These are phyloP conservation scores for Trogon melanurus DNA, from an alignment of 2,113 vertebrate genomes.

Conservation along the genomic window DNA sequence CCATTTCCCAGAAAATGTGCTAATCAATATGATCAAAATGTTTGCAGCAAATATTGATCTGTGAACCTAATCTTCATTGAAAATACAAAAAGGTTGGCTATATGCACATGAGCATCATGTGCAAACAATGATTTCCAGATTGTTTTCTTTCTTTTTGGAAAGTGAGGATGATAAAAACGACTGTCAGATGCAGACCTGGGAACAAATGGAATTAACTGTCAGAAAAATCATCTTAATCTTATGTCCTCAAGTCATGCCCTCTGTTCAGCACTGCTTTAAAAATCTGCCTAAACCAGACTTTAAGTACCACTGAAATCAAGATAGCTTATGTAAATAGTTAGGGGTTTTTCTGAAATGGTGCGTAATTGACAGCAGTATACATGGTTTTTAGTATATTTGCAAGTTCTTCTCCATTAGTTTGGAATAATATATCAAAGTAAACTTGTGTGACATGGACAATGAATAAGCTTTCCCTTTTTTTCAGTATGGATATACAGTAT, in stretches of 20 bases:
- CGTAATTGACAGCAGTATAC: not conserved
- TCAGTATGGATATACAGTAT: not conserved
- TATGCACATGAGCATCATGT: rapidly evolving
- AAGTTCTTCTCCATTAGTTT: not conserved
- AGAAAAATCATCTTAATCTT: conserved; percentile 10
- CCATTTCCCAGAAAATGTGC: not conserved
- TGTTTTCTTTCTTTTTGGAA: not conserved
- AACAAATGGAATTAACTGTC: not conserved
- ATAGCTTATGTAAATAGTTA: not conserved
- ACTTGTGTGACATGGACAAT: not conserved
- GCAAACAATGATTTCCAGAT: not conserved
- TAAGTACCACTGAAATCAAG: not conserved
- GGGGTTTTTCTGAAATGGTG: not conserved
- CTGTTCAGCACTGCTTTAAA: not conserved
- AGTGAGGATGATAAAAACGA: not conserved
- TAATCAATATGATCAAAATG: not conserved
- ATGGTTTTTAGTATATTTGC: not conserved
- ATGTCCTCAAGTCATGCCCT: not conserved
- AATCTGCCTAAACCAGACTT: not conserved
- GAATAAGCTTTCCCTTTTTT: not conserved
- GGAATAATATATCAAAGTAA: not conserved
- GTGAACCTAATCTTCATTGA: not conserved
- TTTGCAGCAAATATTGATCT: rapidly evolving
- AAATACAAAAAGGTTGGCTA: not conserved
- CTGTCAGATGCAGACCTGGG: not conserved